Base-by-base conservation (phyloP, 2,797 vertebrate genomes). In the Picus viridis region DNA sequence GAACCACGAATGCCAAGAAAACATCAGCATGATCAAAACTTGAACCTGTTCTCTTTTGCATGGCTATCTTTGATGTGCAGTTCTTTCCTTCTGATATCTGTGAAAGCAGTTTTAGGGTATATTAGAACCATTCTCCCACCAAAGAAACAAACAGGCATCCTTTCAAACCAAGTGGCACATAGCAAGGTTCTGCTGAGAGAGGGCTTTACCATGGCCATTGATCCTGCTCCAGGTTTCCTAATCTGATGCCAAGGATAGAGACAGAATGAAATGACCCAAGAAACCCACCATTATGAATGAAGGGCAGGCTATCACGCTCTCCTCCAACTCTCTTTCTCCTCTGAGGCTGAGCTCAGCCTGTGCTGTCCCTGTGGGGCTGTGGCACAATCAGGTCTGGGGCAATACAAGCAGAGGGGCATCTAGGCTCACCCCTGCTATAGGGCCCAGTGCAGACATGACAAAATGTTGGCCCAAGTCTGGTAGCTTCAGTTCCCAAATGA, bases 301-400 rank as follows among this genome's bases (percentile, higher is more conserved):
- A 64, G 19, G 67, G 64, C n/a, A 74, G 45, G 32, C 32, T 56
- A 27, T 24, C 49, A 27, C 0, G 1, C 4, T 56, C 15, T 79
- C 26, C 49, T 23, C 26, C 49, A 64, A 12, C 9, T 81, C 13
- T 16, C 22, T 65, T 45, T 64, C 30, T 63, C 27, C 41, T 32
- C 26, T 0, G 1, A 10, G 13, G 7, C 34, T 39, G 69, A 92
- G 17, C 13, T 41, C 15, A 59, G 7, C 23, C 57, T 27, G 7
- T 30, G 16, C 24, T 29, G 11, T 71, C n/a, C 17, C 45, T 2
- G 0, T 10, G 20, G 27, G 62, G 12, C 24, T 65, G 34, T 2
- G 6, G 14, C 29, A 51, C 12, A 7, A 51, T 67, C 56, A 57
- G 17, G 26, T 43, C 0, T 0, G 3, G 57, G 17, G 14, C 62